Percentiles rank a stretch among this genome's conserved stretches.
phyloP scores from a whole-genome alignment of 2,113 vertebrate genomes.

The Trogon surrucura region DNA sequence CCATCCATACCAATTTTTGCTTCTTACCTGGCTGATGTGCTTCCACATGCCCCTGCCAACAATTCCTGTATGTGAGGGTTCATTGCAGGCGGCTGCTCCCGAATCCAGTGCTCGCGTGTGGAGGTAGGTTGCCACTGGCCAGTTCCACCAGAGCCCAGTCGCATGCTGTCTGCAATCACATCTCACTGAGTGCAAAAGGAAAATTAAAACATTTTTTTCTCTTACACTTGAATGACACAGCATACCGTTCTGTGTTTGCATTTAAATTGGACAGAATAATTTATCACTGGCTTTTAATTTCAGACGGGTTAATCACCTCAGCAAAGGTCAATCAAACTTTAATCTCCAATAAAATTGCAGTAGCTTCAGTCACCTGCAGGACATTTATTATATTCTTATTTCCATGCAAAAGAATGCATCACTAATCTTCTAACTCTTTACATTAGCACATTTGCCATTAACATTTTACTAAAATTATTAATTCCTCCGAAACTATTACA shows the following conservation, averaged over 20 bases:
- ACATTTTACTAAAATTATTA: constrained; percentile 76
- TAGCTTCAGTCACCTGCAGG: constrained; percentile 75
- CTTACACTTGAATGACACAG: constrained; percentile 62
- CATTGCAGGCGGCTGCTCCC: not conserved
- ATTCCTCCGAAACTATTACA: constrained; percentile 74
- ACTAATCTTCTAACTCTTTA: constrained; percentile 76
- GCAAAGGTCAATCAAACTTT: constrained; percentile 82
- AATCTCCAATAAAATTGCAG: constrained; percentile 81
- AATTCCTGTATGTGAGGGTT: not conserved
- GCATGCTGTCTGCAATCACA: constrained; percentile 48
- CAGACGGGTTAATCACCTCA: constrained; percentile 80
- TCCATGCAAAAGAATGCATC: constrained; percentile 71
- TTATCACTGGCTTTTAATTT: constrained; percentile 79
- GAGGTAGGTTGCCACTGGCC: constrained; percentile 21
- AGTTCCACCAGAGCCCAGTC: not conserved
- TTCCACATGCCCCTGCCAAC: not conserved
- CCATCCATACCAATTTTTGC: not conserved
- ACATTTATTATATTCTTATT: constrained; percentile 79
- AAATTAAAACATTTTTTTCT: constrained; percentile 72
- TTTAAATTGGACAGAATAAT: constrained; percentile 81
- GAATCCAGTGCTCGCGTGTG: not conserved
- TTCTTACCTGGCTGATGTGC: constrained; percentile 29
- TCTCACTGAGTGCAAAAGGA: constrained; percentile 63
- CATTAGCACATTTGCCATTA: constrained; percentile 74
- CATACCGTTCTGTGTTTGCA: constrained; percentile 68